Evolutionary conservation across 1,140 invertebrate genomes (phyloP), one percentile per base, ranked within the genome.

Genomic region (Lordiphosa mommai): DNA sequence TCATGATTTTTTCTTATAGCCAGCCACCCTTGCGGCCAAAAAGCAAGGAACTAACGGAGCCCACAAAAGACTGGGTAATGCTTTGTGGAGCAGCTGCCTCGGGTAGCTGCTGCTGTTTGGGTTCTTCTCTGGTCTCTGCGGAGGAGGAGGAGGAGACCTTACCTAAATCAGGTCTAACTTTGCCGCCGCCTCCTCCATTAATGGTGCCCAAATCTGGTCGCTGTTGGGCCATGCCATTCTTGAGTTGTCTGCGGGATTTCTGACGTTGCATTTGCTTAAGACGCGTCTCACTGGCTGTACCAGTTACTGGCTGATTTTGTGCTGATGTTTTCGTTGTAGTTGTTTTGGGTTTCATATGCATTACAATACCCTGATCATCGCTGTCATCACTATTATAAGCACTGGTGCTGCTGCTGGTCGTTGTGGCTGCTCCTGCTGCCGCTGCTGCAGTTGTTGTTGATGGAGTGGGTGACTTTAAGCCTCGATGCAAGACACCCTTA

Each of bases 21-120:
- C 95, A 91, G 9, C 95, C 95, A 37, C 95, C 95, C 82, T 96
- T 96, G 48, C 95, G 90, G 20, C 95, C 95, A 88, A 96, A 96
- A 7, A 96, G 90, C 65, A 96, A 90, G 13, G 93, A 93, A 90
- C 94, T 95, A 46, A 96, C 92, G 16, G 94, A 95, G 47, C 94
- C 95, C 9, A 95, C 88, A 76, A 89, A 87, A n/a, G 87, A 66
- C 64, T 89, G 86, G 23, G 85, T 90, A 1, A 94, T 92, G 9
- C 93, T 93, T 57, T 92, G 91, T 7, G 72, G 33, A 14, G 67
- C 43, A 74, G 84, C 43, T 34, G 38, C 55, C 13, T 57, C 40
- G 5, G 23, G 30, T 12, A 13, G 50, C 27, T 36, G 20, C 59
- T 48, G 46, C 37, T 60, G n/a, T 72, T 69, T 3, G 8, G 13